phyloP scores from a whole-genome alignment of 1,140 invertebrate species.

The Pectinophora gossypiella region DNA sequence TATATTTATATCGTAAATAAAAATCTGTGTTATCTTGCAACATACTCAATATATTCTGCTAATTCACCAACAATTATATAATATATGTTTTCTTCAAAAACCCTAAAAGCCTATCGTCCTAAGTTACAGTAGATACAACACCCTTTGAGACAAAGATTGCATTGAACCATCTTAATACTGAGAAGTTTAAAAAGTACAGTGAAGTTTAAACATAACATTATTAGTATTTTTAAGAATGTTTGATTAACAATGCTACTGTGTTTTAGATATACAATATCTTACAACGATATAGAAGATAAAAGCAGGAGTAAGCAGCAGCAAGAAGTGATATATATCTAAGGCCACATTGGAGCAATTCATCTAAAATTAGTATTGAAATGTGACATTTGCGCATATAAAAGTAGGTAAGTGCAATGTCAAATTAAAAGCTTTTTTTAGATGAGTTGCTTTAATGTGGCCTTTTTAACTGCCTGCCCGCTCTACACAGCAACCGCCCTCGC shows the following conservation, averaged over 20 bases:
- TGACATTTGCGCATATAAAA: too few relatives aligned
- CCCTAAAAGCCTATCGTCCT: conserved; percentile 45
- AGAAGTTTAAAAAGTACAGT: conserved; percentile 58
- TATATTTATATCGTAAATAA: conserved; percentile 49
- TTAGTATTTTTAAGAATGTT: conserved; percentile 54
- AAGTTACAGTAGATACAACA: conserved; percentile 24
- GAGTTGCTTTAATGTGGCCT: too few relatives aligned
- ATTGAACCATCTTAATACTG: conserved; percentile 66
- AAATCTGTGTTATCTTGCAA: conserved; percentile 63
- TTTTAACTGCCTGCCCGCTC: too few relatives aligned
- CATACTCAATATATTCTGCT: conserved; percentile 70
- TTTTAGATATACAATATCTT: conserved; percentile 53
- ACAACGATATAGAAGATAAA: conserved; percentile 53
- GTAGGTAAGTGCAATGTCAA: too few relatives aligned
- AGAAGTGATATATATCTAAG: neutral
- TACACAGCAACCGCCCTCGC: too few relatives aligned
- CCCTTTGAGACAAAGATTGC: conserved; percentile 72
- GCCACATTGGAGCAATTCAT: neutral
- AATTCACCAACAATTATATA: conserved; percentile 53
- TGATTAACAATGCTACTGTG: conserved; percentile 63
- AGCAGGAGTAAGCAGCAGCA: conserved; percentile 56
- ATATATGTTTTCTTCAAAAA: conserved; percentile 39
- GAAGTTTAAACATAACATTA: conserved; percentile 45
- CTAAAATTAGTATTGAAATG: too few relatives aligned
- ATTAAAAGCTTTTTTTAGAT: too few relatives aligned